phyloP scores from a whole-genome alignment of 2,888 invertebrate species.

The Atethmia centrago region DNA sequence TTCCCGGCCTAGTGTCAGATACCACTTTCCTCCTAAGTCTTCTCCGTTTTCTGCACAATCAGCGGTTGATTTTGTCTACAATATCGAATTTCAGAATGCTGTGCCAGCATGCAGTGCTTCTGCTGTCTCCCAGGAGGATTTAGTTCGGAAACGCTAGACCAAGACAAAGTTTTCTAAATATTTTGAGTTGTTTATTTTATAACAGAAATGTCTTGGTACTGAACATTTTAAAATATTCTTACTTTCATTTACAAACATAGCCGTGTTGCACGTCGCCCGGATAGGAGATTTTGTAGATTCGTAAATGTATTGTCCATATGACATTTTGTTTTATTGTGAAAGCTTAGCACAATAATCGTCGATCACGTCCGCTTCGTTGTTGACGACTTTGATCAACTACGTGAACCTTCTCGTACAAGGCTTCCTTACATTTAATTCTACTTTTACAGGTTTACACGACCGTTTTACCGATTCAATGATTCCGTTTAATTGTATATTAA shows the following conservation, averaged over 20 bases:
- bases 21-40: neutral
- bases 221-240: neutral
- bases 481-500: neutral
- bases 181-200: conserved; percentile 28
- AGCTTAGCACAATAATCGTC: too few relatives aligned
- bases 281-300: neutral
- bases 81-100: conserved; percentile 49
- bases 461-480: neutral
- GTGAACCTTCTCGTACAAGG: neutral
- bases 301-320: neutral
- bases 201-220: conserved; percentile 1
- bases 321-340: neutral
- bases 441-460: neutral
- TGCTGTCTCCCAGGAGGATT: conserved; percentile 39
- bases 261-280: neutral
- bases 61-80: conserved; percentile 35
- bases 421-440: neutral
- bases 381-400: neutral
- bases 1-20: conserved; percentile 10
- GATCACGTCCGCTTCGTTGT: too few relatives aligned
- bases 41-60: conserved; percentile 32
- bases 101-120: conserved; percentile 45
- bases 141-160: conserved; percentile 30
- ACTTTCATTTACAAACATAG: neutral
- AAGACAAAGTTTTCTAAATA: conserved; percentile 33